phyloP scores from a whole-genome alignment of 1,140 invertebrate genomes.

The Saxidomus purpurata region DNA sequence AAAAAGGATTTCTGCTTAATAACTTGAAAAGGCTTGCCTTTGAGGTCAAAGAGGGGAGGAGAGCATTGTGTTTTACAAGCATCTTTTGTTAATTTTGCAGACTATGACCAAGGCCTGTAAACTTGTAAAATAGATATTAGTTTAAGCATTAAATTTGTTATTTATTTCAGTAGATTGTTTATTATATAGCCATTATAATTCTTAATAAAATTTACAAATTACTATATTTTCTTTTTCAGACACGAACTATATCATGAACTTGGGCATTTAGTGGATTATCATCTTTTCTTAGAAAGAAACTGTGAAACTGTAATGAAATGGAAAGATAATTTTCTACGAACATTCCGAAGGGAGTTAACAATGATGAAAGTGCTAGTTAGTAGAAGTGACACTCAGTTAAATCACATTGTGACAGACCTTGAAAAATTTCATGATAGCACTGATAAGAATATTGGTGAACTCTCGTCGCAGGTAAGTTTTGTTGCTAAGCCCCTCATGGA shows the following conservation, averaged over 20 bases:
- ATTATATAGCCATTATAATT: too few species aligned
- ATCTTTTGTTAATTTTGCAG: too few species aligned
- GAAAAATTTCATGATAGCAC: slow-evolving; percentile 8
- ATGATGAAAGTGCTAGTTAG: slow-evolving; percentile 38
- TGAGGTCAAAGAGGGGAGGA: too few species aligned
- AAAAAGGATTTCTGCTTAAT: too few species aligned
- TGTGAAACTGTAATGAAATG: slow-evolving; percentile 49
- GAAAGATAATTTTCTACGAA: slow-evolving; percentile 55
- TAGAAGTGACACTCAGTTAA: slow-evolving; percentile 6
- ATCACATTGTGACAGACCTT: slow-evolving; percentile 29
- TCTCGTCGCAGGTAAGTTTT: slow-evolving; percentile 36
- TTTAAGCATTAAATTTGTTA: too few species aligned
- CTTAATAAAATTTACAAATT: too few species aligned
- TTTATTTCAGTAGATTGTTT: too few species aligned
- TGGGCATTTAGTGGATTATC: slow-evolving; percentile 62
- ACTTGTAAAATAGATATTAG: too few species aligned
- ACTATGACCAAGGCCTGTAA: too few species aligned
- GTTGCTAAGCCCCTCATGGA: background rate
- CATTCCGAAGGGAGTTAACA: slow-evolving; percentile 32
- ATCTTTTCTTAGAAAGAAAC: slow-evolving; percentile 46
- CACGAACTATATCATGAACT: slow-evolving; percentile 62
- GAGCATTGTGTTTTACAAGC: too few species aligned
- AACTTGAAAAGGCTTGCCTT: too few species aligned
- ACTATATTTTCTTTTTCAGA: slow-evolving; percentile 46
- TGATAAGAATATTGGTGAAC: slow-evolving; percentile 9